phyloP scores from a whole-genome alignment of 1,140 invertebrate genomes.

The Dendroctonus valens region DNA sequence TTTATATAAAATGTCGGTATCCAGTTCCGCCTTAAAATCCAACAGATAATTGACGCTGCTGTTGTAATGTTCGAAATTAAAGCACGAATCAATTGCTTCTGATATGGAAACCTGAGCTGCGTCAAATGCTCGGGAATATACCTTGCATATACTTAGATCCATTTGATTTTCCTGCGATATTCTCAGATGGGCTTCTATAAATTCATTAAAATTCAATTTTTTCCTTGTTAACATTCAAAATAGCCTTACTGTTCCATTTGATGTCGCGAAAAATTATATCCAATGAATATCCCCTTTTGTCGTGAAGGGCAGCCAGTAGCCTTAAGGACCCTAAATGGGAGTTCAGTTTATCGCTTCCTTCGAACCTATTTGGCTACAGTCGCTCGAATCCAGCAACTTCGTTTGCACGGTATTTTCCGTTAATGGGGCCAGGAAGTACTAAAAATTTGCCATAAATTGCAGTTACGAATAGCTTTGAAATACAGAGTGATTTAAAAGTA shows the following conservation, averaged over 20 bases:
- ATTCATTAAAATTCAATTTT: not conserved
- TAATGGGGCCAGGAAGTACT: too few relatives aligned
- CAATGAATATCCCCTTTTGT: conserved; percentile 7
- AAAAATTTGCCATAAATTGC: too few relatives aligned
- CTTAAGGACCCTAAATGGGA: conserved; percentile 18
- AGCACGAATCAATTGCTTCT: conserved; percentile 16
- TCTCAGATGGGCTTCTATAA: conserved; percentile 17
- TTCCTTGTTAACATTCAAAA: too few relatives aligned
- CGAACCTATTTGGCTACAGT: conserved; percentile 17
- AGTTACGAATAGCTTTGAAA: too few relatives aligned
- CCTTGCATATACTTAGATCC: conserved; percentile 15
- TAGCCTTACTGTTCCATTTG: conserved; percentile 24
- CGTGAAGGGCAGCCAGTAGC: conserved; percentile 1
- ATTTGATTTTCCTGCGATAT: conserved; percentile 8
- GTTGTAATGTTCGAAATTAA: conserved; percentile 16
- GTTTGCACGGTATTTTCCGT: too few relatives aligned
- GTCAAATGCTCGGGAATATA: conserved; percentile 1
- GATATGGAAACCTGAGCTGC: conserved; percentile 1
- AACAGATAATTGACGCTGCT: conserved; percentile 8
- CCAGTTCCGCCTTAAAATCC: conserved; percentile 16
- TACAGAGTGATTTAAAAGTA: too few relatives aligned
- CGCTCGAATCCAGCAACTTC: not conserved
- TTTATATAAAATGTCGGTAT: conserved; percentile 26
- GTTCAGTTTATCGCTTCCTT: conserved; percentile 22
- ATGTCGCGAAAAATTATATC: conserved; percentile 21